Percentiles rank a stretch among this genome's conserved stretches.
These are phyloP conservation scores for Leptinotarsa lineolata DNA, from an alignment of 1,140 invertebrate genomes.

Conservation along the genomic window DNA sequence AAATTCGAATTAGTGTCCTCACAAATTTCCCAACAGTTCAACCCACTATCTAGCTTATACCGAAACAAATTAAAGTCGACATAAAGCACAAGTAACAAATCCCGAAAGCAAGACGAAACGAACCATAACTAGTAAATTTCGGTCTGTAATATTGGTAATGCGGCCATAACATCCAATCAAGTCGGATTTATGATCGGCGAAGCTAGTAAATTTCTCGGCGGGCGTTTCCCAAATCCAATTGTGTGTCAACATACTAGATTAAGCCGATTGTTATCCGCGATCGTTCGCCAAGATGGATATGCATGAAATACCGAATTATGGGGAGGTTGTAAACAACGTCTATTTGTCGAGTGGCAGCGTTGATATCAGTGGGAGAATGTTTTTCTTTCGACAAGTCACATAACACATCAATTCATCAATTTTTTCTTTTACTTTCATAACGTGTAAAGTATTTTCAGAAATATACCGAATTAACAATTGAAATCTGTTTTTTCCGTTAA, in stretches of 20 bases:
- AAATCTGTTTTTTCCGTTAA: too few species aligned
- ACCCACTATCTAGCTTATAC: too few species aligned
- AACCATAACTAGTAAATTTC: conserved; percentile 50
- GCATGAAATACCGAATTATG: not conserved
- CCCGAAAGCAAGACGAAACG: conserved; percentile 30
- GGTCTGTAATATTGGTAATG: conserved; percentile 54
- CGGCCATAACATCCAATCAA: conserved; percentile 58
- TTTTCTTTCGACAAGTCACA: too few species aligned
- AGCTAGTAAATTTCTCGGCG: conserved; percentile 54
- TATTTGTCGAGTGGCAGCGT: not conserved
- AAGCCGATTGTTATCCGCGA: conserved; percentile 49
- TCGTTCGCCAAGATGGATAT: conserved; percentile 7
- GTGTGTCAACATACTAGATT: conserved; percentile 46
- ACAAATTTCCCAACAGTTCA: too few species aligned
- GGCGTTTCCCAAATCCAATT: conserved; percentile 55
- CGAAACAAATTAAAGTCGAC: too few species aligned
- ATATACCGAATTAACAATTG: too few species aligned
- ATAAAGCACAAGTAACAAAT: conserved; percentile 12
- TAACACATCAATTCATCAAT: too few species aligned
- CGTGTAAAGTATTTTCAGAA: too few species aligned
- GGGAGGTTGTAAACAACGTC: not conserved
- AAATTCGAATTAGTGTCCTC: too few species aligned
- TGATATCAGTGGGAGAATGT: not conserved
- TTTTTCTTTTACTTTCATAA: too few species aligned
- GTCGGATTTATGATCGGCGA: conserved; percentile 52